Percentiles rank a stretch among this genome's conserved stretches.
Conservation (phyloP, 1,140 invertebrate genomes). For the Drosophila carrolli region DNA sequence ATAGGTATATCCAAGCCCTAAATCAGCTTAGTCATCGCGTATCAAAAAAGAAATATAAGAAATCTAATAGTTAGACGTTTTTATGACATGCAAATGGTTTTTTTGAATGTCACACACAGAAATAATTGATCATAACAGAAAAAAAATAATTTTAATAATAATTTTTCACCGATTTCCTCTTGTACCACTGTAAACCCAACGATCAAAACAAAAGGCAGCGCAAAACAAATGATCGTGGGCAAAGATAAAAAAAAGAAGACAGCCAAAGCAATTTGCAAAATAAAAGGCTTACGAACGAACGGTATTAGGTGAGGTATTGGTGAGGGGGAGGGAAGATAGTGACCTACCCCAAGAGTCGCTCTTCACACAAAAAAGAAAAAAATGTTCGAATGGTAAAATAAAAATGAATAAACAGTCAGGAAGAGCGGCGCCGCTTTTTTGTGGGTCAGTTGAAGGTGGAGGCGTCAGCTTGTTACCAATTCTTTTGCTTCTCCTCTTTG, state of each 20-base stretch:
- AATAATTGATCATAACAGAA: too few species aligned
- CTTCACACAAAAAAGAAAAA: constrained; percentile 6
- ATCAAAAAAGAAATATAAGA: too few species aligned
- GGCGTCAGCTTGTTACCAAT: constrained; percentile 61
- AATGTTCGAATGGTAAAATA: background rate
- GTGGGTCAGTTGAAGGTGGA: constrained; percentile 49
- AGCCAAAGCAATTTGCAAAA: constrained; percentile 48
- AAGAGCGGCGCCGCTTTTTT: constrained; percentile 27
- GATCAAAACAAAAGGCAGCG: constrained; percentile 55
- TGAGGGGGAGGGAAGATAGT: background rate
- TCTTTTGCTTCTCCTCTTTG: constrained; percentile 42
- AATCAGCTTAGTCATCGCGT: too few species aligned
- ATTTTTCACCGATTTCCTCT: background rate
- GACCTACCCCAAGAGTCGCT: constrained; percentile 35
- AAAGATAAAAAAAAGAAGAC: constrained; percentile 5
- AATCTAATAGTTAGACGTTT: too few species aligned
- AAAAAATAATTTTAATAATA: too few species aligned
- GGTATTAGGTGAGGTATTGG: constrained; percentile 22
- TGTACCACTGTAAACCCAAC: constrained; percentile 44
- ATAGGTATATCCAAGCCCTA: too few species aligned
- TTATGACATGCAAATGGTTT: too few species aligned
- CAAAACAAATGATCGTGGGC: constrained; percentile 36
- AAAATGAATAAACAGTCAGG: constrained; percentile 21
- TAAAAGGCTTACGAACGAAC: constrained; percentile 38
- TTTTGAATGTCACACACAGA: too few species aligned